Evolutionary conservation across 2,113 vertebrate species (phyloP).

Genomic region (Hydrolagus affinis): DNA sequence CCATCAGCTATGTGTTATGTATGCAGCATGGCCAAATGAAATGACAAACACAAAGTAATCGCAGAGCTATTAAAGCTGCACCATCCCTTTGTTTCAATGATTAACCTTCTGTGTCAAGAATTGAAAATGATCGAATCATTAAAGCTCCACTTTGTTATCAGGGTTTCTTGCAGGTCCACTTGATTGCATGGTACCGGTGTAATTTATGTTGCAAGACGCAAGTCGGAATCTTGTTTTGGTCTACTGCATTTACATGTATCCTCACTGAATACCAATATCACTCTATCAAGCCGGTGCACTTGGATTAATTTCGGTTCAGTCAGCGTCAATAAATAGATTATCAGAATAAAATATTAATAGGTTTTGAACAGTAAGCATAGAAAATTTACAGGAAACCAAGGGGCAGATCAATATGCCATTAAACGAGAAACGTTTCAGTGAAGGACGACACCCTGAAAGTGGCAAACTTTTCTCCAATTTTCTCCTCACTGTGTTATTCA

Average conservation of each 20-base stretch:
- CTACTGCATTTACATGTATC: neutral
- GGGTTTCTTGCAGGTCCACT: neutral
- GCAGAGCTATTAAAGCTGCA: neutral
- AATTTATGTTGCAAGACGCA: neutral
- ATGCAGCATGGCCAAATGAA: neutral
- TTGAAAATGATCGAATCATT: conserved; percentile 1
- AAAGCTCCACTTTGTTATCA: neutral
- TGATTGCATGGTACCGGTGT: neutral
- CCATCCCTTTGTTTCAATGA: neutral
- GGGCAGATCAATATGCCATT: neutral
- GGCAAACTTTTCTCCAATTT: neutral
- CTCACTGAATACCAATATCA: neutral
- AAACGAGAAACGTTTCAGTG: neutral
- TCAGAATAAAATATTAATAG: conserved; percentile 17
- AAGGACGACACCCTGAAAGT: neutral
- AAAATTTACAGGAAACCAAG: neutral
- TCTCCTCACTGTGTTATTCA: too few relatives aligned
- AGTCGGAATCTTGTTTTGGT: conserved; percentile 17
- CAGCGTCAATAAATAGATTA: neutral
- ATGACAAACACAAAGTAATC: neutral
- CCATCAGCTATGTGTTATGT: too few relatives aligned
- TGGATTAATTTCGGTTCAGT: neutral
- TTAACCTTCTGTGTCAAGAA: neutral
- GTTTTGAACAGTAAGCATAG: neutral
- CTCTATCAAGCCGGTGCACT: neutral